phyloP scores from a whole-genome alignment of 2,113 vertebrate species.

The Heterotilapia buettikoferi region DNA sequence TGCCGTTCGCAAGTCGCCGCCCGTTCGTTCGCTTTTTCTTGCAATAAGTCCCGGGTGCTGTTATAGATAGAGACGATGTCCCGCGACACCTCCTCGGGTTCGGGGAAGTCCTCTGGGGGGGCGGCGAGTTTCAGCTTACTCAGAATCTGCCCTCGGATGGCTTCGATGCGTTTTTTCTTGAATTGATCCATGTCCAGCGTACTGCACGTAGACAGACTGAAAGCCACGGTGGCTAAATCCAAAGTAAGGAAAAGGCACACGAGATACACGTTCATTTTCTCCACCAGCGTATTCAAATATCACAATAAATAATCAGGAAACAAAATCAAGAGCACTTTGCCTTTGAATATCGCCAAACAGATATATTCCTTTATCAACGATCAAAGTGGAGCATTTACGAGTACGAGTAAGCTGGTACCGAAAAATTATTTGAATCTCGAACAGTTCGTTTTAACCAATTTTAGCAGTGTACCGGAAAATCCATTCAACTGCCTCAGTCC shows the following conservation, averaged over 20 bases:
- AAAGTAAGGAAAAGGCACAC: conserved; percentile 82
- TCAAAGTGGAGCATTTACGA: neutral
- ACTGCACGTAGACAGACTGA: conserved; percentile 93
- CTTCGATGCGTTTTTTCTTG: conserved; percentile 93
- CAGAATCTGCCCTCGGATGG: conserved; percentile 93
- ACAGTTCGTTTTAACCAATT: neutral
- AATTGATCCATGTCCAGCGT: conserved; percentile 96
- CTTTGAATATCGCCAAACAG: neutral
- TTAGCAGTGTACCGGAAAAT: conserved; percentile 27
- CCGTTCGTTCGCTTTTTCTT: conserved; percentile 88
- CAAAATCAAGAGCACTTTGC: neutral
- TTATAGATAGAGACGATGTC: conserved; percentile 97
- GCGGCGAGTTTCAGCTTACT: conserved; percentile 93
- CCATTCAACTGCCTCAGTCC: conserved; percentile 24
- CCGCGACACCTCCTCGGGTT: conserved; percentile 88
- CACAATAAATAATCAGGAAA: neutral
- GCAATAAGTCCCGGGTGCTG: conserved; percentile 94
- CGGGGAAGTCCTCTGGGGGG: conserved; percentile 81
- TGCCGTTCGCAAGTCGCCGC: conserved; percentile 88
- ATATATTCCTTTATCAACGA: neutral
- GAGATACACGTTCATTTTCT: conserved; percentile 87
- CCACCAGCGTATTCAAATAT: neutral
- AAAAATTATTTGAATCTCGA: neutral
- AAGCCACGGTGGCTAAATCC: conserved; percentile 83
- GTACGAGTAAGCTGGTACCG: neutral